Conservation (phyloP, 2,888 invertebrate genomes). For the Pantelozetes paolii region DNA sequence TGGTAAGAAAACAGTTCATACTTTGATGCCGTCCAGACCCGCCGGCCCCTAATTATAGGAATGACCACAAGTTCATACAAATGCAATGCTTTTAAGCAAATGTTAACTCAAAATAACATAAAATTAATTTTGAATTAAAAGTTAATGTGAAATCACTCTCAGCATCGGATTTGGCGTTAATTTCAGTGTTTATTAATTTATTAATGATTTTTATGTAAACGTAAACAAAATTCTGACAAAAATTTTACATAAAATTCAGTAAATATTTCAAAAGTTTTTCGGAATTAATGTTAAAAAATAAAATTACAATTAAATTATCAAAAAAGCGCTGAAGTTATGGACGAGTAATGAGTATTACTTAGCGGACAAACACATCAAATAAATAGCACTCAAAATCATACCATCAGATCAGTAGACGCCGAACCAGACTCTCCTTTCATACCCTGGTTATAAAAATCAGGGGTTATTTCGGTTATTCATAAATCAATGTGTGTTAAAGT, state of each 20-base stretch:
- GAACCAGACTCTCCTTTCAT: conserved; percentile 70
- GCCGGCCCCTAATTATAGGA: conserved; percentile 70
- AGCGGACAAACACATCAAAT: conserved; percentile 1
- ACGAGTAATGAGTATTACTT: neutral
- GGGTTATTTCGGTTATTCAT: neutral
- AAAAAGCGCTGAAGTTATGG: neutral
- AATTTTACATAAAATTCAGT: neutral
- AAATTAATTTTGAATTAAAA: neutral
- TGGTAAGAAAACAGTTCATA: conserved; percentile 56
- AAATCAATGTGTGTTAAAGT: conserved; percentile 54
- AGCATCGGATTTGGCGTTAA: neutral
- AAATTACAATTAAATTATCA: neutral
- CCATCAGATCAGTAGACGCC: neutral
- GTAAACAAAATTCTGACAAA: neutral
- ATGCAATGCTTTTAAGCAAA: neutral
- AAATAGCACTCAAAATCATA: neutral
- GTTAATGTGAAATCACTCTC: neutral
- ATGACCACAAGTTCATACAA: conserved; percentile 42
- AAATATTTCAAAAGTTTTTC: neutral
- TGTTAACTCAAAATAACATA: neutral
- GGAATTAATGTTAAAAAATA: neutral
- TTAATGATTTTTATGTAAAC: neutral
- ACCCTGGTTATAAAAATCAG: conserved; percentile 53
- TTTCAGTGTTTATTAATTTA: neutral
- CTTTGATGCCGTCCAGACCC: conserved; percentile 93